These are phyloP conservation scores for Lamproptera curius DNA, from an alignment of 2,888 invertebrate genomes.

Conservation along the genomic window DNA sequence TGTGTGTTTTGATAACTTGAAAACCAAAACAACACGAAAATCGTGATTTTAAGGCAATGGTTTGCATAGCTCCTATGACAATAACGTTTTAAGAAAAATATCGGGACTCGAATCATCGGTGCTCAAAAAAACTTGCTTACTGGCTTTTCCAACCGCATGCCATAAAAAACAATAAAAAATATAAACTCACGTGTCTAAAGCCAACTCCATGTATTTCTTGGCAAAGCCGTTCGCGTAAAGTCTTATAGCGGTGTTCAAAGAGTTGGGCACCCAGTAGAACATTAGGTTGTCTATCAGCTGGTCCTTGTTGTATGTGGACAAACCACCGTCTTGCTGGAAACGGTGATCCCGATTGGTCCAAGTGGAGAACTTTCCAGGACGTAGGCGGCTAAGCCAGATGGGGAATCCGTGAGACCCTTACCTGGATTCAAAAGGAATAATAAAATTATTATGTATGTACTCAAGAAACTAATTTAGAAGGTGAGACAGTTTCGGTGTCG, in stretches of 20 bases:
- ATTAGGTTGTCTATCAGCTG: conserved; percentile 86
- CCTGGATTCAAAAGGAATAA: no score
- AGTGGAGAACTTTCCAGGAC: conserved; percentile 90
- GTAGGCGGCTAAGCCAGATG: conserved; percentile 89
- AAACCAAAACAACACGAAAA: no score
- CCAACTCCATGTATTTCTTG: conserved; percentile 27
- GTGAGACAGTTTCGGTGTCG: no score
- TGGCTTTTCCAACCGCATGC: background rate
- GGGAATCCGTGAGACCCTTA: conserved; percentile 81
- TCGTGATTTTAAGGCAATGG: no score
- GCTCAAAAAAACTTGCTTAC: background rate
- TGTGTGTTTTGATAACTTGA: no score
- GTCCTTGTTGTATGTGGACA: conserved; percentile 81
- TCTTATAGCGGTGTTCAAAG: conserved; percentile 85
- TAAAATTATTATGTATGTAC: no score
- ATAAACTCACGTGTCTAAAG: conserved; percentile 53
- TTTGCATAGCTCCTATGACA: no score
- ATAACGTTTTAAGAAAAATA: no score
- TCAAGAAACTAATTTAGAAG: no score
- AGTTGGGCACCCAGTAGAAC: conserved; percentile 87
- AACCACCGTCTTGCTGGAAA: conserved; percentile 81
- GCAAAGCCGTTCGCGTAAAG: conserved; percentile 82
- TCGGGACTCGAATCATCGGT: no score
- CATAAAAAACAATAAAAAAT: background rate
- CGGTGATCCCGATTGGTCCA: conserved; percentile 79